phyloP scores from a whole-genome alignment of 1,140 invertebrate species.

The Ceratitis capitata region DNA sequence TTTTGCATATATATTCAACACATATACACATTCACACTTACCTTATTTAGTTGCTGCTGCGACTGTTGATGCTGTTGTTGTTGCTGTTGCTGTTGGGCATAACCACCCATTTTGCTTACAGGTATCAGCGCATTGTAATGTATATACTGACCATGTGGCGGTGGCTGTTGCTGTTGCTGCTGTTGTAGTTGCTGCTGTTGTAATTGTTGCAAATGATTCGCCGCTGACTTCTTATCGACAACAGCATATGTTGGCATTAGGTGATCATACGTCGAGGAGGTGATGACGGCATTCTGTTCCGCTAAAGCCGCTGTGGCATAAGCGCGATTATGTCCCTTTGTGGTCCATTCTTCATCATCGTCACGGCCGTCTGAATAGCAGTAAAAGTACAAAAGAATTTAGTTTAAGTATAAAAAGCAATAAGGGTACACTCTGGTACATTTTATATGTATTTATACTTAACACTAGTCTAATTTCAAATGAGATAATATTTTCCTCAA shows the following conservation, averaged over 20 bases:
- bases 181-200: conserved; percentile 46
- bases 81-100: conserved; percentile 57
- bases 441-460: too few relatives aligned
- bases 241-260: conserved; percentile 63
- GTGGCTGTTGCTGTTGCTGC: conserved; percentile 39
- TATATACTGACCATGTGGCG: conserved; percentile 54
- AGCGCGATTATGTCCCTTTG: conserved; percentile 60
- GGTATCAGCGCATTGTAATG: conserved; percentile 65
- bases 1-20: not conserved
- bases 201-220: conserved; percentile 44
- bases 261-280: conserved; percentile 61
- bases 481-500: too few relatives aligned
- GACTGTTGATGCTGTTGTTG: conserved; percentile 52
- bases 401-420: conserved; percentile 46
- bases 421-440: not conserved
- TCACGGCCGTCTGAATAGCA: conserved; percentile 55
- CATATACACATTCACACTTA: conserved; percentile 44
- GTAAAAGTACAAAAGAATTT: not conserved
- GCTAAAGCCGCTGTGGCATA: conserved; percentile 63
- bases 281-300: conserved; percentile 64
- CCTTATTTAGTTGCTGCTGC: conserved; percentile 57
- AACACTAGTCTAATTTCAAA: not conserved
- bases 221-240: conserved; percentile 58
- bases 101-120: conserved; percentile 63
- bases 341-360: conserved; percentile 62